Conservation (phyloP, 2,113 vertebrate species). For the Cyphomyrus plagiostoma region DNA sequence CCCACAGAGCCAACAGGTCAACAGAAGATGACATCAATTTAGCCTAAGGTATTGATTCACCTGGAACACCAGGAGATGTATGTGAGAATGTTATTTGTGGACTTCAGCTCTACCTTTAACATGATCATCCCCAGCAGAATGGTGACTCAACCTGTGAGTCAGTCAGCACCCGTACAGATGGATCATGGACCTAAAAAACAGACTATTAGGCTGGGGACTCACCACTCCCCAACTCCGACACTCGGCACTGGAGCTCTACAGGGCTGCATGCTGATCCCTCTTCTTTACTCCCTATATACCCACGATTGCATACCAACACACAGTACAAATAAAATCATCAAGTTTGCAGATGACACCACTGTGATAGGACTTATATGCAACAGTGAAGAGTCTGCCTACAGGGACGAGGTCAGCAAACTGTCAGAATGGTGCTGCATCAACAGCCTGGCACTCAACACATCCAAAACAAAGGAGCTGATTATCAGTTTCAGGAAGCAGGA, state of each 20-base stretch:
- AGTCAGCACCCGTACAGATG: no score
- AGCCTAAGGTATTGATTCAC: background rate
- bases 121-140: no score
- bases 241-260: background rate
- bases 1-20: background rate
- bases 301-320: background rate
- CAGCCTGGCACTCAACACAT: background rate
- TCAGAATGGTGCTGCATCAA: background rate
- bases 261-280: background rate
- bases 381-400: background rate
- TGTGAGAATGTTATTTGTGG: background rate
- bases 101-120: no score
- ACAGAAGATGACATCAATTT: background rate
- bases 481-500: background rate
- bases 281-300: background rate
- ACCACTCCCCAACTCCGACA: background rate
- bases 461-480: background rate
- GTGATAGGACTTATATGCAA: background rate
- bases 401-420: background rate
- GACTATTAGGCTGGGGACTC: background rate
- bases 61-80: background rate
- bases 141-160: no score
- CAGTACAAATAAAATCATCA: background rate
- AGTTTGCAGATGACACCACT: background rate
- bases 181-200: no score